phyloP scores from a whole-genome alignment of 2,888 invertebrate genomes.

The Ormyrus thymus region DNA sequence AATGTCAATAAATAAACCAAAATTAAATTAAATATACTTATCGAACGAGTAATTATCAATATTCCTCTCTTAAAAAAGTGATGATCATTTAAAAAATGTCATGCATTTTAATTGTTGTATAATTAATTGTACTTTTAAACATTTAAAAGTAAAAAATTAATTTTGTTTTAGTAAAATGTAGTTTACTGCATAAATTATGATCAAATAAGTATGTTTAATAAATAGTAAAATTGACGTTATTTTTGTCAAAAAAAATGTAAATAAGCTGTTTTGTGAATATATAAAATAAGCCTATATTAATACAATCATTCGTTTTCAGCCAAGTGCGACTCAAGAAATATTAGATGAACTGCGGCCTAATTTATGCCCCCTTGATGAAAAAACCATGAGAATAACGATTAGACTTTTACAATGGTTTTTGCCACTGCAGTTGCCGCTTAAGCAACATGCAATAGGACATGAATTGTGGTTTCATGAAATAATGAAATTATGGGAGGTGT shows the following conservation, averaged over 20 bases:
- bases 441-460: conserved; percentile 81
- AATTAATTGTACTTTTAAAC: too few relatives aligned
- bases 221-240: too few relatives aligned
- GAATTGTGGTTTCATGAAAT: conserved; percentile 88
- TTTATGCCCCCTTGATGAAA: conserved; percentile 83
- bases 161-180: too few relatives aligned
- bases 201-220: too few relatives aligned
- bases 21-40: conserved; percentile 5
- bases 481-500: conserved; percentile 86
- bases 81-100: too few relatives aligned
- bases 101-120: too few relatives aligned
- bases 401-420: conserved; percentile 84
- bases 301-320: conserved; percentile 71
- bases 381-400: conserved; percentile 76
- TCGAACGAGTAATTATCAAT: too few relatives aligned
- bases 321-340: conserved; percentile 88
- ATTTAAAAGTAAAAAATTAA: too few relatives aligned
- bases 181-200: too few relatives aligned
- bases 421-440: conserved; percentile 82
- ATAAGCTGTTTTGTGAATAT: not conserved
- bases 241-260: too few relatives aligned
- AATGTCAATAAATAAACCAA: not conserved
- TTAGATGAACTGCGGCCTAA: conserved; percentile 87
- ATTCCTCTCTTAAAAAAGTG: too few relatives aligned
- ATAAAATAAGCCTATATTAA: conserved; percentile 8